phyloP scores from a whole-genome alignment of 1,140 invertebrate genomes.

The Cydia fagiglandana region DNA sequence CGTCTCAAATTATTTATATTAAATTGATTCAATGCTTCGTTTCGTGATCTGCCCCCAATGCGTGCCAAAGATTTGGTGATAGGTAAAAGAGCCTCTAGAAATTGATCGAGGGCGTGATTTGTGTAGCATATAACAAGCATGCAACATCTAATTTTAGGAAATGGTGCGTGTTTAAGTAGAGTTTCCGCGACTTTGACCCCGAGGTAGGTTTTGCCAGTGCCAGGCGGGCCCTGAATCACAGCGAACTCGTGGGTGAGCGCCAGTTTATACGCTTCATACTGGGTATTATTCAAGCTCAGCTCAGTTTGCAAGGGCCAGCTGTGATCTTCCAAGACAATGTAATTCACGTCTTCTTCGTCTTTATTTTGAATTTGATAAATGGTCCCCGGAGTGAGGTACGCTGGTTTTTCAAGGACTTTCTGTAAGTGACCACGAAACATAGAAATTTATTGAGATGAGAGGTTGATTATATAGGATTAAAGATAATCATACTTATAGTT shows the following conservation, averaged over 20 bases:
- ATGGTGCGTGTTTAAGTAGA: slow-evolving; percentile 77
- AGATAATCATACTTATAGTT: too few relatives aligned
- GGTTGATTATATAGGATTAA: too few relatives aligned
- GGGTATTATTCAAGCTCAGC: slow-evolving; percentile 80
- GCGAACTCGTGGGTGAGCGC: slow-evolving; percentile 83
- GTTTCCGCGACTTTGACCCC: slow-evolving; percentile 83
- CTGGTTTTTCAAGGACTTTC: slow-evolving; percentile 73
- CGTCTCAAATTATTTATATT: slow-evolving; percentile 68
- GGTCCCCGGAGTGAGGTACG: slow-evolving; percentile 36
- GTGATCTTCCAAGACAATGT: slow-evolving; percentile 50
- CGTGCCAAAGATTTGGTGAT: slow-evolving; percentile 82
- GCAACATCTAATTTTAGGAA: slow-evolving; percentile 60
- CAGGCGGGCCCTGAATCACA: slow-evolving; percentile 90
- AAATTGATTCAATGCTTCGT: slow-evolving; percentile 77
- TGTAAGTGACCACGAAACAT: slow-evolving; percentile 63
- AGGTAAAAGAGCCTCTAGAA: slow-evolving; percentile 85
- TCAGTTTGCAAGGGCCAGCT: slow-evolving; percentile 69
- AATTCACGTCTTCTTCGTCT: slow-evolving; percentile 40
- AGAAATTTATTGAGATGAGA: neutral
- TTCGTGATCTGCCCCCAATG: slow-evolving; percentile 86
- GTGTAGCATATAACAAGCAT: slow-evolving; percentile 91
- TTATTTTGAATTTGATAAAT: slow-evolving; percentile 9
- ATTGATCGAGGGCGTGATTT: slow-evolving; percentile 94
- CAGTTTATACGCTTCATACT: slow-evolving; percentile 80
- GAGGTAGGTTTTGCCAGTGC: slow-evolving; percentile 90